Evolutionary conservation across 2,888 invertebrate genomes (phyloP).

Genomic region (Drosophila neonasuta): DNA sequence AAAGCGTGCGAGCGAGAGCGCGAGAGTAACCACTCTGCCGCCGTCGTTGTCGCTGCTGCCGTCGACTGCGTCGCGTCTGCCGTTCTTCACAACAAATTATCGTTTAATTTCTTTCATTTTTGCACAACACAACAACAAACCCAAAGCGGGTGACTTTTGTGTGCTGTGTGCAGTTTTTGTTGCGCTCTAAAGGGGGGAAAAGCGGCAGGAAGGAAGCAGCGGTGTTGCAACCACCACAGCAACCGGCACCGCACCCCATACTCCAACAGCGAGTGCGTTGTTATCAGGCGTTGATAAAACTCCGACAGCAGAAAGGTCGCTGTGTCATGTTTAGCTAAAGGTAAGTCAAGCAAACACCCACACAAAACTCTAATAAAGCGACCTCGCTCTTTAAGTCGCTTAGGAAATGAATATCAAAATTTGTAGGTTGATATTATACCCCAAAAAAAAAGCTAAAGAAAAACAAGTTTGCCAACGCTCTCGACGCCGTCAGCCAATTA

Average conservation of each 20-base stretch:
- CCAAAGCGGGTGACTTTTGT: constrained; percentile 65
- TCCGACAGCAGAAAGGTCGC: constrained; percentile 16
- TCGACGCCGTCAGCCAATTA: constrained; percentile 54
- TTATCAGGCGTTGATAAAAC: constrained; percentile 53
- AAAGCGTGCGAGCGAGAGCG: constrained; percentile 34
- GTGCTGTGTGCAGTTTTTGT: constrained; percentile 15
- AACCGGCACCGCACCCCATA: constrained; percentile 20
- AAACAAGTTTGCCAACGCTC: constrained; percentile 75
- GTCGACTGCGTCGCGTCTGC: constrained; percentile 29
- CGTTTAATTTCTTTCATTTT: constrained; percentile 71
- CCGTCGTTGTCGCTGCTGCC: constrained; percentile 5
- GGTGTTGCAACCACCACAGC: constrained; percentile 24
- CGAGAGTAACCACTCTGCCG: constrained; percentile 35
- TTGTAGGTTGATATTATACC: constrained; percentile 27
- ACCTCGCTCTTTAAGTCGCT: constrained; percentile 55
- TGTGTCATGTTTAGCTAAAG: constrained; percentile 58
- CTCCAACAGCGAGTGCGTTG: constrained; percentile 12
- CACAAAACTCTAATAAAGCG: constrained; percentile 27
- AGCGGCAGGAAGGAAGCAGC: constrained; percentile 7
- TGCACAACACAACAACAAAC: constrained; percentile 47
- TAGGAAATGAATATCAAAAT: constrained; percentile 56
- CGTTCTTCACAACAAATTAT: constrained; percentile 70
- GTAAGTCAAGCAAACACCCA: constrained; percentile 54
- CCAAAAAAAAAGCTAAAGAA: constrained; percentile 32
- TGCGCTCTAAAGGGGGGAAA: constrained; percentile 16